Conservation (phyloP, 1,140 invertebrate genomes). For the Oreohelix idahoensis region DNA sequence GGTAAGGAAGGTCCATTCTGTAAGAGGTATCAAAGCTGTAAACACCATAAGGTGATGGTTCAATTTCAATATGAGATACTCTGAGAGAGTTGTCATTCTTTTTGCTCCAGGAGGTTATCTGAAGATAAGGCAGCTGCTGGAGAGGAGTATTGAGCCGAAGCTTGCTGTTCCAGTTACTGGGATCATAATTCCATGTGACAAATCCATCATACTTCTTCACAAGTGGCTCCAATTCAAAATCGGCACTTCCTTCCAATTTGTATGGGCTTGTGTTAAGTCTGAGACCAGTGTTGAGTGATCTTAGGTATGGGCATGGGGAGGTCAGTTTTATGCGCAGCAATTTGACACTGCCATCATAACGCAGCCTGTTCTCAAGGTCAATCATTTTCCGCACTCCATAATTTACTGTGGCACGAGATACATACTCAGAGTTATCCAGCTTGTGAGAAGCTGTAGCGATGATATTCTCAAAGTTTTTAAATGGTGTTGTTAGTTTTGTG, state of each 20-base stretch:
- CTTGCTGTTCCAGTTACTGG: not conserved
- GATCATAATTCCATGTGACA: not conserved
- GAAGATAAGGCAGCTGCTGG: not conserved
- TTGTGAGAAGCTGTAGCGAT: conserved; percentile 7
- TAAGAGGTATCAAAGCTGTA: conserved; percentile 22
- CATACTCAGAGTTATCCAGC: conserved; percentile 7
- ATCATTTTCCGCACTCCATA: conserved; percentile 31
- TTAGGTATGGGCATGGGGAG: conserved; percentile 1
- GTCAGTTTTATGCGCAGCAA: conserved; percentile 1
- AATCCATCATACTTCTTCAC: conserved; percentile 21
- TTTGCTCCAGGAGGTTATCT: conserved; percentile 11
- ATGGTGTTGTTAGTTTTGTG: conserved; percentile 29
- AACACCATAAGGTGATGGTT: conserved; percentile 2
- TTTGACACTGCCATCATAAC: not conserved
- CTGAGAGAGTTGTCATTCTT: not conserved
- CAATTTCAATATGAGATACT: conserved; percentile 4
- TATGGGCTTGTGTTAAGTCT: not conserved
- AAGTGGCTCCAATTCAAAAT: conserved; percentile 27
- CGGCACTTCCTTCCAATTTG: conserved; percentile 11
- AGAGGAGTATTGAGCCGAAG: conserved; percentile 13
- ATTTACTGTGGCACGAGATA: not conserved
- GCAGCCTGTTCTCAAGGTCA: conserved; percentile 24
- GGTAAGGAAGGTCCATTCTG: not conserved
- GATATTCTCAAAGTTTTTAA: conserved; percentile 23
- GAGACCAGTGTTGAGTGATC: conserved; percentile 17